phyloP scores from a whole-genome alignment of 1,140 invertebrate genomes.

The Brachionus asplanchnoidis region DNA sequence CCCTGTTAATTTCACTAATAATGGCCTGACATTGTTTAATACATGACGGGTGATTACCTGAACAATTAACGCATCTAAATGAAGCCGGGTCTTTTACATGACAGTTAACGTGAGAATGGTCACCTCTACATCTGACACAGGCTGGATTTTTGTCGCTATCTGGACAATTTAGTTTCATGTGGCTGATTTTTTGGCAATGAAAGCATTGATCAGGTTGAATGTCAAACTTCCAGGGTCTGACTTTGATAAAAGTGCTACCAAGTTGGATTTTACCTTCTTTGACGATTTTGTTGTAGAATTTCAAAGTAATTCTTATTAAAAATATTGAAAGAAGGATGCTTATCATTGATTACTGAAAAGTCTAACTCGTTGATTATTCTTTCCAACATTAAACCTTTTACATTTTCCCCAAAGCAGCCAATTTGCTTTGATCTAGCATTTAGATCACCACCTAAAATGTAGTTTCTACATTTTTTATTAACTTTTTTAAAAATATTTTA shows the following conservation, averaged over 20 bases:
- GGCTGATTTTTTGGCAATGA: background rate
- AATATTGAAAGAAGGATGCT: too few relatives aligned
- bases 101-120: background rate
- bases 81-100: background rate
- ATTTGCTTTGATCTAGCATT: too few relatives aligned
- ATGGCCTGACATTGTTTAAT: too few relatives aligned
- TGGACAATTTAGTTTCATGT: background rate
- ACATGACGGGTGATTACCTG: background rate
- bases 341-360: too few relatives aligned
- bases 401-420: too few relatives aligned
- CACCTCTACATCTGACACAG: background rate
- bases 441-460: too few relatives aligned
- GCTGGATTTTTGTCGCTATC: too few relatives aligned
- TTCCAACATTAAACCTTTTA: too few relatives aligned
- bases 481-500: too few relatives aligned
- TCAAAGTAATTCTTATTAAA: too few relatives aligned
- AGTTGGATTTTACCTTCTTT: background rate
- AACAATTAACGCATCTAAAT: background rate
- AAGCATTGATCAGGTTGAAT: background rate
- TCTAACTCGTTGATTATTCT: too few relatives aligned
- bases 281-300: background rate
- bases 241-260: background rate
- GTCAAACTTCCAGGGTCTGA: background rate
- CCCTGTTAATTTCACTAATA: background rate
- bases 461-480: too few relatives aligned